phyloP scores from a whole-genome alignment of 2,888 invertebrate species.

The Tipula unca region DNA sequence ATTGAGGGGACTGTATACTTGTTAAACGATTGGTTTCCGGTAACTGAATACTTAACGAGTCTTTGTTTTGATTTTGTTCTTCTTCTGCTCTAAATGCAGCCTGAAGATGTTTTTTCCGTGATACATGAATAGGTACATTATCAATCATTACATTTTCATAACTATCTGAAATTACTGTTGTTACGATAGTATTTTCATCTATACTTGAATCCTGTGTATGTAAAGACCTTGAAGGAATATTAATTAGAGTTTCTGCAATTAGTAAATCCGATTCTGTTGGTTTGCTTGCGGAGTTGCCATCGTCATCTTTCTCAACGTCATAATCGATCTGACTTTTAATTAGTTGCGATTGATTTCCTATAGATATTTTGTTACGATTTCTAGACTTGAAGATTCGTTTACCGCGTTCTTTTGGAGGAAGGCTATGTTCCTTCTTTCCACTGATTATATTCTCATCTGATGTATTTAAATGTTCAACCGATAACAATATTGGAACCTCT shows the following conservation, averaged over 20 bases:
- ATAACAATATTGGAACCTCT: slow-evolving; percentile 40
- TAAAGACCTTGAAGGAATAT: background rate
- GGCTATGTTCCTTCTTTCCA: background rate
- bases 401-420: slow-evolving; percentile 40
- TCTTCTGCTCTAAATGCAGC: slow-evolving; percentile 15
- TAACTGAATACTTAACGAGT: background rate
- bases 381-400: slow-evolving; percentile 41
- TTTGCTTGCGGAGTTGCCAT: background rate
- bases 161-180: background rate
- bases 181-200: background rate
- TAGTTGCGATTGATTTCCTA: slow-evolving; percentile 15
- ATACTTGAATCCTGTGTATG: background rate
- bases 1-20: background rate
- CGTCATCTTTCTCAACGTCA: slow-evolving; percentile 17
- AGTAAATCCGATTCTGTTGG: background rate
- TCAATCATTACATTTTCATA: slow-evolving; percentile 17
- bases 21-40: background rate
- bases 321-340: background rate
- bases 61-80: background rate
- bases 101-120: slow-evolving; percentile 17
- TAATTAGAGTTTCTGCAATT: background rate
- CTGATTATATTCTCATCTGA: slow-evolving; percentile 43
- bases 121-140: slow-evolving; percentile 22
- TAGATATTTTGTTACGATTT: slow-evolving; percentile 29
- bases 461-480: slow-evolving; percentile 31